A percentile compares a stretch with the other conserved stretches of the same genome.
Evolutionary conservation across 2,888 invertebrate genomes (phyloP).

Genomic region (Omphaloscelis lunosa): DNA sequence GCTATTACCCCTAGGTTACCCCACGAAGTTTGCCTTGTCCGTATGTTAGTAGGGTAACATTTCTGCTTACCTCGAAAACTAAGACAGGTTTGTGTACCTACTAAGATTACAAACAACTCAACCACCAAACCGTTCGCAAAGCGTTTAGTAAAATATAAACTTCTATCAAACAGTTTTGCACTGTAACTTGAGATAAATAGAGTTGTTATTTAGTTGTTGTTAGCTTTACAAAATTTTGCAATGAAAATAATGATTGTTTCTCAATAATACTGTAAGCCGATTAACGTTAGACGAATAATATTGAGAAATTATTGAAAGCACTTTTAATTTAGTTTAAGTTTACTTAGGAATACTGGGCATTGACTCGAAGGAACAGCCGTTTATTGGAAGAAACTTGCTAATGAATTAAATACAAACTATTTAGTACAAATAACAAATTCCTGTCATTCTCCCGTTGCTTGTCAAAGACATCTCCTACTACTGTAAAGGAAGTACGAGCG

Average conservation of each 20-base stretch:
- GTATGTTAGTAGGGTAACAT: too few species aligned
- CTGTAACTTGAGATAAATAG: not conserved
- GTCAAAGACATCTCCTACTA: not conserved
- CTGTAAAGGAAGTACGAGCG: not conserved
- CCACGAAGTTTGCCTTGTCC: too few species aligned
- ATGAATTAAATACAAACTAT: not conserved
- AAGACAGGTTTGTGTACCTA: not conserved
- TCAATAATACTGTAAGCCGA: slow-evolving; percentile 5
- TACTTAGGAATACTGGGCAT: not conserved
- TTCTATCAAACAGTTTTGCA: not conserved
- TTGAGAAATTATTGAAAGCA: not conserved
- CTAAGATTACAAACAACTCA: not conserved
- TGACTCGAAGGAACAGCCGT: too few species aligned
- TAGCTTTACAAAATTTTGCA: not conserved
- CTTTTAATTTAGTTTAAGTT: slow-evolving; percentile 13
- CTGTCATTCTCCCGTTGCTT: not conserved
- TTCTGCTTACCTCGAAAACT: too few species aligned
- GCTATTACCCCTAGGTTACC: too few species aligned
- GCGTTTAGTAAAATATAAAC: not conserved
- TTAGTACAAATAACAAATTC: not conserved
- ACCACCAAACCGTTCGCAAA: not conserved
- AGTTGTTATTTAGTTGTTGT: not conserved
- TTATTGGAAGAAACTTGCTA: not conserved
- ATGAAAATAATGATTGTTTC: slow-evolving; percentile 1
- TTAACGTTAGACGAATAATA: not conserved